Percentiles rank a stretch among this genome's conserved stretches.
Evolutionary conservation across 2,888 invertebrate genomes (phyloP).

Genomic region (Buathra laborator): DNA sequence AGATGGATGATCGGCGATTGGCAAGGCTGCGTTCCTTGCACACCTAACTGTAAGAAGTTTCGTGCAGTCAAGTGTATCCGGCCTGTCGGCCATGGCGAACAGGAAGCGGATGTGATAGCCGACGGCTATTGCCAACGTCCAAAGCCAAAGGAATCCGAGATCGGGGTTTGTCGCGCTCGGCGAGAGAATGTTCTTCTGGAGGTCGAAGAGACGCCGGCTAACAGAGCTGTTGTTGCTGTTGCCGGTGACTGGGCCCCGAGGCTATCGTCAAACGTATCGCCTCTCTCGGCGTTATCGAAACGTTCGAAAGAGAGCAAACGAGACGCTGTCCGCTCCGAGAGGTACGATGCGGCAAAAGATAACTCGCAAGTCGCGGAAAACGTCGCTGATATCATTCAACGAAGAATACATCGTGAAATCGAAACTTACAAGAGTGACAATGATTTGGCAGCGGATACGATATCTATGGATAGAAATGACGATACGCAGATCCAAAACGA

Average conservation of each 20-base stretch:
- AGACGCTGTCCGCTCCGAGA: slow-evolving; percentile 8
- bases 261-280: slow-evolving; percentile 37
- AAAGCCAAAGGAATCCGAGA: slow-evolving; percentile 79
- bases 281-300: slow-evolving; percentile 25
- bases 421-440: not conserved
- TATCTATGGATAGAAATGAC: not conserved
- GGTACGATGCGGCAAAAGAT: not conserved
- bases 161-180: slow-evolving; percentile 71
- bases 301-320: slow-evolving; percentile 40
- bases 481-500: not conserved
- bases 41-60: slow-evolving; percentile 73
- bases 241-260: slow-evolving; percentile 22
- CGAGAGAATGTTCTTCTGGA: slow-evolving; percentile 58
- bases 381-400: not conserved
- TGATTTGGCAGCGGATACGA: not conserved
- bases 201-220: slow-evolving; percentile 37
- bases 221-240: slow-evolving; percentile 10
- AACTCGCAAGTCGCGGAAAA: not conserved
- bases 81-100: slow-evolving; percentile 82
- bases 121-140: slow-evolving; percentile 79
- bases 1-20: slow-evolving; percentile 84
- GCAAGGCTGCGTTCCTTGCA: slow-evolving; percentile 80
- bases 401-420: slow-evolving; percentile 22
- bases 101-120: slow-evolving; percentile 79
- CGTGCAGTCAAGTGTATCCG: slow-evolving; percentile 81